Conservation (phyloP, 2,797 vertebrate genomes). For the Xiphorhynchus erythropygius region DNA sequence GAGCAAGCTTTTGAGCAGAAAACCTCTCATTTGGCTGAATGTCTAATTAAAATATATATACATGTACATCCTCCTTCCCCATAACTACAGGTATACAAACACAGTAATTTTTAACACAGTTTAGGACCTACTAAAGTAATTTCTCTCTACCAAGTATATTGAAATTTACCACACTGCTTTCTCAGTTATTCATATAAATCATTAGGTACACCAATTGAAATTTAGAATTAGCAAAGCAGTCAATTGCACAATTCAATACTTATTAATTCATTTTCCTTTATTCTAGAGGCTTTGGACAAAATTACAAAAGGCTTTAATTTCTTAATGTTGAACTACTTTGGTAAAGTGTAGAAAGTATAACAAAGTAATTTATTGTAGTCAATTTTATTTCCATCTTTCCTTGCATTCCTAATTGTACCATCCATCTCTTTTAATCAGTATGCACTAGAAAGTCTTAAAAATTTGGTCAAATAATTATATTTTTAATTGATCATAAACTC, state of each 20-base stretch:
- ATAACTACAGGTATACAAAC: not conserved
- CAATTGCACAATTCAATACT: not conserved
- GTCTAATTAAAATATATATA: not conserved
- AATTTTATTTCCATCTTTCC: not conserved
- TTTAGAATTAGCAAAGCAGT: not conserved
- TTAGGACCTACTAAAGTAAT: not conserved
- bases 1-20: not conserved
- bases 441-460: not conserved
- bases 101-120: not conserved
- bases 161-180: not conserved
- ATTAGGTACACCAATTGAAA: not conserved
- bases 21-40: not conserved
- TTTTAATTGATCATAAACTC: not conserved
- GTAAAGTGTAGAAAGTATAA: not conserved
- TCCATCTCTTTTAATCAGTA: not conserved
- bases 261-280: not conserved
- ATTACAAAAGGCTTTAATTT: constrained; percentile 2
- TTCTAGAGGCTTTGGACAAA: not conserved
- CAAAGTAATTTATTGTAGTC: not conserved
- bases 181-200: not conserved
- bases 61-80: too few species aligned
- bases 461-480: not conserved
- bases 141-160: not conserved
- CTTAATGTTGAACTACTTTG: not conserved
- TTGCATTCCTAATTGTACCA: not conserved